Evolutionary conservation across 2,888 invertebrate genomes (phyloP), one percentile per base, ranked within the genome.

Genomic region (Callinectes sapidus): DNA sequence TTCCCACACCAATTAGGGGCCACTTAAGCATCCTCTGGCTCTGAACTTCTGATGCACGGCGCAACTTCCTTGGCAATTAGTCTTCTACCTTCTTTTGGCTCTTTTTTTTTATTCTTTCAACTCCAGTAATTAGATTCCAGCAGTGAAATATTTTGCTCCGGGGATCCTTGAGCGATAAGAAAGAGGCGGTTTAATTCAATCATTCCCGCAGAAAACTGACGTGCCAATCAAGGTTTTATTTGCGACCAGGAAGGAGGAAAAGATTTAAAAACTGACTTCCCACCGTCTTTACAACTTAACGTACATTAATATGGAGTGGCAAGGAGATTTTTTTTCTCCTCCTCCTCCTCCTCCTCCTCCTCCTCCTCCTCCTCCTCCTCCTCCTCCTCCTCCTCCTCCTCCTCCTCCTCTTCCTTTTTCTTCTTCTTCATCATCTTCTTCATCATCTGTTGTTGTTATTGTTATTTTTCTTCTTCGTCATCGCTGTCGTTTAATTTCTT

Each of bases 81-180:
- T 81, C 81, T 81, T 81, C 81, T 16, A 2, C 35, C 18, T 16
- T 35, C 16, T 81, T 81, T 81, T 81, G 0, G 13, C 18, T 61
- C 18, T 81, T n/a, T 35, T 1, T 28, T 35, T 81, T 16, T 3
- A 35, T 23, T 61, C 61, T 61, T 81, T 81, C 81, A 14, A 35
- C 81, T 13, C 35, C 81, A 81, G 81, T 81, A 81, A 81, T 81
- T 81, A 81, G 81, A 81, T 81, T 81, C 81, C 81, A 35, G 16
- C 81, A 18, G 81, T 81, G 81, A 81, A 81, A 81, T 81, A 81
- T 35, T 81, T 81, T 35, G 81, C 81, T 32, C 81, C 10, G 32
- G 6, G 35, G 81, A 81, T 13, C 35, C 81, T 35, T 1, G 35
- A n/a, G 32, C 5, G 35, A 32, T 13, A 35, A 81, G 81, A 81